Base-by-base conservation (phyloP, 2,888 invertebrate species). In the Endomychus coccineus region DNA sequence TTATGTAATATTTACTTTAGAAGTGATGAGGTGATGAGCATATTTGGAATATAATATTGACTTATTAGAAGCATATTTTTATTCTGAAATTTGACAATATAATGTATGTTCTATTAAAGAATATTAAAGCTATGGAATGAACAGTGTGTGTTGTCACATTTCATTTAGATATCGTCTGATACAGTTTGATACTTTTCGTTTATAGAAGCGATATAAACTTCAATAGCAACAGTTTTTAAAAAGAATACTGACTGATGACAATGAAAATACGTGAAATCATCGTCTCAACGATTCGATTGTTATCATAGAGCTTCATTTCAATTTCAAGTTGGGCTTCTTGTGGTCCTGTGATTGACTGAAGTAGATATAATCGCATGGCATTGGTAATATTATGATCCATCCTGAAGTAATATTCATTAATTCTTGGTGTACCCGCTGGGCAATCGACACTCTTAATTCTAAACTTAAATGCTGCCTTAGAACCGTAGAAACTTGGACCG, bases 271-370 rank as follows among this genome's bases (percentile, higher is more conserved):
- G 88, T 1, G 91, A 89, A 1, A 92, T 75, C 7, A 87, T 89
- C 25, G 79, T 83, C 1, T 90, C 91, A 4, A 80, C 80, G 44
- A 84, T 86, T 32, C 74, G 71, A 3, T 79, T 77, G 29, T 77
- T 72, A 40, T 76, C 78, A 59, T 80, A 85, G 2, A 91, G 71
- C 37, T 86, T 83, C 90, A 94, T 91, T 44, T 78, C 79, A 16
- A 95, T 70, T 52, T 89, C 83, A 17, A 95, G 65, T 52, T 91
- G 87, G 46, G 94, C 80, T 55, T 91, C 91, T 61, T 95, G 94
- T 0, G 94, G 92, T 1, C 94, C 94, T 44, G 77, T 74, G 1
- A 95, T 73, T 0, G 82, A 72, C 38, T 74, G 71, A 5, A 81
- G 75, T 23, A 95, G 62, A 1, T 81, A 76, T n/a, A 92, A 72